phyloP scores from a whole-genome alignment of 1,140 invertebrate species.

The Parapsyche elsis region DNA sequence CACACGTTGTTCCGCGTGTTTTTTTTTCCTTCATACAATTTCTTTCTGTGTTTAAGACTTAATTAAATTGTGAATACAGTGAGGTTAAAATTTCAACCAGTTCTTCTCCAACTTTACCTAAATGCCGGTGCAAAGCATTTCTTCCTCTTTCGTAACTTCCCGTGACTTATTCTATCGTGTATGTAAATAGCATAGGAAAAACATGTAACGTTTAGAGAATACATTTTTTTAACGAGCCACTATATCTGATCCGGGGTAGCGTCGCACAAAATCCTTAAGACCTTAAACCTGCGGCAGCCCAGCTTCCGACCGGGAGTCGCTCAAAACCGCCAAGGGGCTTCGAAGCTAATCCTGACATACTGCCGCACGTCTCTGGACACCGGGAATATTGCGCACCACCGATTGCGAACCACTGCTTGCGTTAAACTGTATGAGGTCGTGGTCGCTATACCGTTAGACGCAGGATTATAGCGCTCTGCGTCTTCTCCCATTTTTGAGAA shows the following conservation, averaged over 20 bases:
- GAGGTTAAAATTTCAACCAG: too few relatives aligned
- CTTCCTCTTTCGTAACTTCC: neutral
- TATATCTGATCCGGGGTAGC: constrained; percentile 13
- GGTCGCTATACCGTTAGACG: neutral
- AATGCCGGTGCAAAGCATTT: too few relatives aligned
- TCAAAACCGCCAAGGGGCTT: constrained; percentile 40
- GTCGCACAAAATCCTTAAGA: constrained; percentile 40
- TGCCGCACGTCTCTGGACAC: constrained; percentile 35
- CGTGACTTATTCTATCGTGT: neutral
- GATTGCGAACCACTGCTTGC: neutral
- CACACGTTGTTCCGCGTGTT: too few relatives aligned
- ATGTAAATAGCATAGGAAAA: too few relatives aligned
- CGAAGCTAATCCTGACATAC: constrained; percentile 37
- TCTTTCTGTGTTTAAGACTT: too few relatives aligned
- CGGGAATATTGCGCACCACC: neutral
- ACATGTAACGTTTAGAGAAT: neutral
- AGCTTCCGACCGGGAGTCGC: constrained; percentile 20
- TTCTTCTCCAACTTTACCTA: too few relatives aligned
- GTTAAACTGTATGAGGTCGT: neutral
- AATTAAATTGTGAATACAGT: too few relatives aligned
- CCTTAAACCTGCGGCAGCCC: constrained; percentile 36
- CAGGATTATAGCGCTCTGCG: neutral
- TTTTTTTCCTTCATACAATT: too few relatives aligned
- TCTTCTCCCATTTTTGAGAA: too few relatives aligned
- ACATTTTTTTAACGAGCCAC: neutral